A percentile compares a stretch with the other conserved stretches of the same genome.
Conservation (phyloP, 2,888 invertebrate species). For the Acleris sparsana region DNA sequence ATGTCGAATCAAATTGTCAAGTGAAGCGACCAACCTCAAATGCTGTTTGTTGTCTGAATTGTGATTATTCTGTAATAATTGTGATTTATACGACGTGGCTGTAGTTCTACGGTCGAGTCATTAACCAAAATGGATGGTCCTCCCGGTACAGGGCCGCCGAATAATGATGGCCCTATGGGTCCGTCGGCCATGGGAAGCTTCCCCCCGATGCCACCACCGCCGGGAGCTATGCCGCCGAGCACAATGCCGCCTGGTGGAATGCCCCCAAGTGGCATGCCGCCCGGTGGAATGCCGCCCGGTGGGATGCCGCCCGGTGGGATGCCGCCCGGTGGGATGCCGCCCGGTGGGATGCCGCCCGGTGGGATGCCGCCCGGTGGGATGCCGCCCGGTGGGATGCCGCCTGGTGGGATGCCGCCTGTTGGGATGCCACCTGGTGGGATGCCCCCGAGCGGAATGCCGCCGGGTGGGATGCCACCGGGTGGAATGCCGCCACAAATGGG, state of each 20-base stretch:
- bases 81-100: neutral
- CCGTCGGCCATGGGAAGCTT: conserved; percentile 64
- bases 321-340: conserved; percentile 52
- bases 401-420: conserved; percentile 41
- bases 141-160: conserved; percentile 67
- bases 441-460: conserved; percentile 51
- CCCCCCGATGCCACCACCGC: conserved; percentile 66
- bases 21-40: conserved; percentile 31
- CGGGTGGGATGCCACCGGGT: conserved; percentile 39
- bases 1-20: too few relatives aligned
- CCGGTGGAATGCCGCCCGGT: conserved; percentile 45
- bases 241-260: conserved; percentile 56
- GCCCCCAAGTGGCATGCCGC: conserved; percentile 52
- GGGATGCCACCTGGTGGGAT: conserved; percentile 39
- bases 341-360: conserved; percentile 19
- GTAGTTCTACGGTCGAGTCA: neutral
- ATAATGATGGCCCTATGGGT: conserved; percentile 60
- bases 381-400: conserved; percentile 42
- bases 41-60: conserved; percentile 24
- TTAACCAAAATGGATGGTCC: conserved; percentile 68
- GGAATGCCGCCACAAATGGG: conserved; percentile 42
- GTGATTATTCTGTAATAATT: neutral
- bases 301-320: conserved; percentile 45
- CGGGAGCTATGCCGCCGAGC: conserved; percentile 61
- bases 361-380: conserved; percentile 52